Base-by-base conservation (phyloP, 2,797 vertebrate genomes). In the Acanthurus tractus region DNA sequence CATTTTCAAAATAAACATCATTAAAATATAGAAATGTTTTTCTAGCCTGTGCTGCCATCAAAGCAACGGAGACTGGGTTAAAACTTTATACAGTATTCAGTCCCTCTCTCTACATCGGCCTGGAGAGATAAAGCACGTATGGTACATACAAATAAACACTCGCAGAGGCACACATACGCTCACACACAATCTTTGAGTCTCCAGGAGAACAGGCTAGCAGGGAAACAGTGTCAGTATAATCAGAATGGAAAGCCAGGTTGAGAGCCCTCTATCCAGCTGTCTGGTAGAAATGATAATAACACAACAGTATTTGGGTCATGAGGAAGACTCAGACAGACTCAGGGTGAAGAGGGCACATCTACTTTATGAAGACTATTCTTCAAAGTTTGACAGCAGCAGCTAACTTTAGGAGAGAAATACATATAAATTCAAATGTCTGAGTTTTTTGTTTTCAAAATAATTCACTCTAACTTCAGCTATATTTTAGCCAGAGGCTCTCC, bases 281-380 rank as follows among this genome's bases (percentile, higher is more conserved):
- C 75, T 84, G 82, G 70, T 65, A 56, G 63, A 89, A 81, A 86
- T 77, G 88, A 83, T 86, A 87, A 86, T 82, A 89, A 85, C 69
- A 69, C 58, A 40, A 68, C 73, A 68, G 78, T 64, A 79, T 88
- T 82, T 81, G 86, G 82, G 78, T 83, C 66, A 11, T 44, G 56
- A 73, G 38, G 54, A 82, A 74, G 76, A 70, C 71, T 85, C 76
- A 73, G 72, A 79, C 81, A 79, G 86, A 81, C 63, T 74, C 48
- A 3, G 82, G 87, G 78, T 75, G 78, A 91, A 80, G 58, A 85
- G 76, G 76, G 66, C 81, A 78, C 57, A 61, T 55, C 72, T 74
- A 62, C 77, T 88, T 86, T 83, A 89, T 85, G 80, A 86, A 82
- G 76, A 81, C 78, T 56, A 81, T 87, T 86, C 70, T 86, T 89